A percentile compares a stretch with the other conserved stretches of the same genome.
phyloP scores from a whole-genome alignment of 35 echinoderm and acorn worm species.

The Hemicentrotus pulcherrimus region DNA sequence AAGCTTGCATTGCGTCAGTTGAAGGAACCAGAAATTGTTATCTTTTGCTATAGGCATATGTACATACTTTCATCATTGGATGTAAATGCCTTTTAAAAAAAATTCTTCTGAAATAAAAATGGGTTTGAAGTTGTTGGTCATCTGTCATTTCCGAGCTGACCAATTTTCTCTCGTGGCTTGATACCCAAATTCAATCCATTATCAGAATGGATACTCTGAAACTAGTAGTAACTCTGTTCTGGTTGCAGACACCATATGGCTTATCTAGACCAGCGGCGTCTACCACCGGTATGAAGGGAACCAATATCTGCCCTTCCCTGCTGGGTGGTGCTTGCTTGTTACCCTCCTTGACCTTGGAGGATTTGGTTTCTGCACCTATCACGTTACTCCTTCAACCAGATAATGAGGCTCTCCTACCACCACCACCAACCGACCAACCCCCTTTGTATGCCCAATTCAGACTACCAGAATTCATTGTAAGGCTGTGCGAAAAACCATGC shows the following conservation, averaged over 20 bases:
- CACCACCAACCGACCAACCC: background rate
- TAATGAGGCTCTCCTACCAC: background rate
- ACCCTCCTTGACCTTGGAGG: background rate
- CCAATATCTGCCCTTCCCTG: background rate
- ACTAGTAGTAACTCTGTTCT: background rate
- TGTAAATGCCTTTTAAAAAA: too few relatives aligned
- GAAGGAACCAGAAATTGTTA: too few relatives aligned
- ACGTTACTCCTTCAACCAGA: conserved; percentile 7
- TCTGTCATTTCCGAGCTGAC: background rate
- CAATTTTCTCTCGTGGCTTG: background rate
- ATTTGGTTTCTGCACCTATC: conserved; percentile 3
- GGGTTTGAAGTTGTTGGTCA: too few relatives aligned
- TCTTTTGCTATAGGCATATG: too few relatives aligned
- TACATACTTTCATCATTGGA: too few relatives aligned
- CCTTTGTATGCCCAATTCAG: background rate
- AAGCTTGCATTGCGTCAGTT: too few relatives aligned
- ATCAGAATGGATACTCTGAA: background rate
- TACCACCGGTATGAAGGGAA: background rate
- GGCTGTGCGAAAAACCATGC: too few relatives aligned
- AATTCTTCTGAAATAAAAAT: too few relatives aligned
- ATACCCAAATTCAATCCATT: background rate
- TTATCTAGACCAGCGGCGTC: background rate
- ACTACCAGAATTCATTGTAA: too few relatives aligned
- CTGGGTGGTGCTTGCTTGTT: conserved; percentile 6
- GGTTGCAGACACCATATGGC: background rate